Evolutionary conservation across 2,797 vertebrate genomes (phyloP), one percentile per base, ranked within the genome.

Genomic region (Pangasius macronema): DNA sequence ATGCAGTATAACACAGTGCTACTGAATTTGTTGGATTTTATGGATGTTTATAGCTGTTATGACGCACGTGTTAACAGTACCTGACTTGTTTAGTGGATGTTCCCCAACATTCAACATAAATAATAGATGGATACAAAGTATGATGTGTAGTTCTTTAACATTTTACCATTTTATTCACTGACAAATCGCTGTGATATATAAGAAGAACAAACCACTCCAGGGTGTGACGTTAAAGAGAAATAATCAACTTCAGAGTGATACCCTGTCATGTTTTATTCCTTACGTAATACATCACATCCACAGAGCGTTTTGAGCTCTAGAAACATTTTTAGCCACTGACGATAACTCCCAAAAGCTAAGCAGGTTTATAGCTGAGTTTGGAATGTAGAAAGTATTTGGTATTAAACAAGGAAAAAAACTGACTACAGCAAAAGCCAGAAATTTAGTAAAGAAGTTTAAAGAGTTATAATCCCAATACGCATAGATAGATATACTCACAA

Each of bases 401-500:
- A 55, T 20, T 22, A 33, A 51, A 55, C 5, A 33, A 77, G 49
- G 30, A 80, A 80, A 80, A 27, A 39, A 5, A 6, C 16, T 63
- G 36, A 82, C 59, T n/a, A 49, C 24, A 81, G 5, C 3, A 59
- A 39, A 81, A 81, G 39, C n/a, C 55, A n/a, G 79, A 46, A 18
- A 3, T 22, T 57, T 36, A 36, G 1, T 59, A 57, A 36, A 20
- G 30, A 22, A 55, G 20, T 22, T 55, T 20, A 65, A 49, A 70
- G 16, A 49, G 30, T 30, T 84, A 83, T 39, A 4, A 42, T 42
- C 39, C 5, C 39, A n/a, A 42, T 24, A 42, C 68, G 30, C 30
- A 5, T 18, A 55, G 46, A 5, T 18, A 55, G 46, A 42, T 83
- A 70, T 89, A 98, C 98, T 99, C 95, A 99, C 98, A 94, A 97